Conservation (phyloP, 37 sponge, comb jelly and placozoan genomes). For the Tethya wilhelma region DNA sequence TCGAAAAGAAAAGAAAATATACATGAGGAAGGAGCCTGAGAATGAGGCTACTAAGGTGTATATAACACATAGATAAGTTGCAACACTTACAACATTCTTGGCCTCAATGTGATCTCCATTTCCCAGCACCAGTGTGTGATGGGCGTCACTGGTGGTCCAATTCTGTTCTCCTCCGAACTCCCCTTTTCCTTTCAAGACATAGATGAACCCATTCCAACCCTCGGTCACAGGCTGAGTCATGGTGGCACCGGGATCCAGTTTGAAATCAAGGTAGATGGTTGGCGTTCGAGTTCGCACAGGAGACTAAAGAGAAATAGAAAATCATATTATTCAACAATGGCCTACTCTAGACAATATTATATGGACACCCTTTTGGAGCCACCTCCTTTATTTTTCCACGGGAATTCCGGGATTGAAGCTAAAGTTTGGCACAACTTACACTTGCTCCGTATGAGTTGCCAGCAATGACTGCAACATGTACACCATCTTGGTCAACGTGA, state of each 20-base stretch:
- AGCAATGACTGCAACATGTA: conserved; percentile 87
- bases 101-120: conserved; percentile 55
- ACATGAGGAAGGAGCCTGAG: too few species aligned
- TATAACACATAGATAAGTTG: background rate
- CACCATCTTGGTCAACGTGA: conserved; percentile 63
- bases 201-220: conserved; percentile 90
- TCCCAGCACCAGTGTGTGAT: conserved; percentile 81
- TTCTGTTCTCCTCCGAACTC: conserved; percentile 63
- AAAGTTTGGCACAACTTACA: background rate
- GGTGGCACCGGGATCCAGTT: conserved; percentile 75
- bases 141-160: conserved; percentile 61
- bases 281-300: conserved; percentile 86
- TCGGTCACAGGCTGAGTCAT: conserved; percentile 78
- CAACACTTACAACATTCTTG: conserved; percentile 60
- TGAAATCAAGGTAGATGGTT: conserved; percentile 83
- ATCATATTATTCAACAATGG: background rate
- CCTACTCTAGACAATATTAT: background rate
- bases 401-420: background rate
- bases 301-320: conserved; percentile 46
- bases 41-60: background rate
- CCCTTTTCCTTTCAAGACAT: conserved; percentile 74
- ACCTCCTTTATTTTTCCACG: background rate
- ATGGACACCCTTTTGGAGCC: background rate
- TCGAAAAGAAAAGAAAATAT: too few species aligned
- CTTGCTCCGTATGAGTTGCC: conserved; percentile 76